Percentiles rank a stretch among this genome's conserved stretches.
These are phyloP conservation scores for Macaca fascicularis DNA, from an alignment of 2,113 vertebrate genomes.

Conservation along the genomic window DNA sequence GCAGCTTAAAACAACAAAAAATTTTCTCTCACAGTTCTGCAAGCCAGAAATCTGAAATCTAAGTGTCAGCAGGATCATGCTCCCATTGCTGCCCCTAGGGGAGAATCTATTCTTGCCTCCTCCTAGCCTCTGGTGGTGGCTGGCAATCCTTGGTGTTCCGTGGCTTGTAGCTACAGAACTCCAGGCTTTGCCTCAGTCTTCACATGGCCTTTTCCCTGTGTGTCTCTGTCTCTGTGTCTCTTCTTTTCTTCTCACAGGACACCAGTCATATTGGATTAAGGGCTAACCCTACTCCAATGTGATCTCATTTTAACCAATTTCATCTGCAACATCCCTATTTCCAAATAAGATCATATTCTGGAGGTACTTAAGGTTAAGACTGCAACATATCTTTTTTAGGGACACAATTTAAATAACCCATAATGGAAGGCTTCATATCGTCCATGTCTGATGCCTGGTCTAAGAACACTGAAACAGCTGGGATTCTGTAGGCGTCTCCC, in stretches of 20 bases:
- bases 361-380: background rate
- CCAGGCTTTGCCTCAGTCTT: background rate
- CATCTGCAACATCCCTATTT: background rate
- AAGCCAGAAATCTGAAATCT: background rate
- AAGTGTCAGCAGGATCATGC: background rate
- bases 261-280: background rate
- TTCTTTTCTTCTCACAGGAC: background rate
- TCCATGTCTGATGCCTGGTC: background rate
- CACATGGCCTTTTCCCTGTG: background rate
- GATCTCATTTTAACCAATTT: background rate
- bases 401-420: background rate
- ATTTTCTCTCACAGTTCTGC: background rate
- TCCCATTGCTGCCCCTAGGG: background rate
- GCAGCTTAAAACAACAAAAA: background rate
- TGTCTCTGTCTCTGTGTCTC: background rate
- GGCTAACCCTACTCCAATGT: background rate
- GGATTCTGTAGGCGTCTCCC: background rate
- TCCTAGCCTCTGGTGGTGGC: background rate
- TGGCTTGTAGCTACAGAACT: background rate
- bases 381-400: background rate
- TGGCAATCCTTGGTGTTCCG: background rate
- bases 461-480: background rate
- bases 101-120: background rate
- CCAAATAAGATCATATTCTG: background rate
- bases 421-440: background rate